Evolutionary conservation across 2,113 vertebrate species (phyloP).

Genomic region (Rhipidura dahli): DNA sequence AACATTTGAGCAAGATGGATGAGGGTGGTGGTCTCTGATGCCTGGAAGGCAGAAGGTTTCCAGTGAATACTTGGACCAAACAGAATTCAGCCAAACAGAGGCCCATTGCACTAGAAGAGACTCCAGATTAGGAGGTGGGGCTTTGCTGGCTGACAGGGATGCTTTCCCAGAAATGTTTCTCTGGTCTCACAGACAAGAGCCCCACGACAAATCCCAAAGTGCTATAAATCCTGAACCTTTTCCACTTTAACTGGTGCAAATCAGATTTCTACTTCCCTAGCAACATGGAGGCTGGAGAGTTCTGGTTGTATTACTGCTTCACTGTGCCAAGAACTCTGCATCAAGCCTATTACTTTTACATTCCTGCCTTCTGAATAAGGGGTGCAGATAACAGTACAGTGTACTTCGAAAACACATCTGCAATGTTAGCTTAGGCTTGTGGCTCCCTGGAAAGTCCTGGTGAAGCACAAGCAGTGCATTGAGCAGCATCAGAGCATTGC

Average conservation of each 20-base stretch:
- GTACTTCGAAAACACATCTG: neutral
- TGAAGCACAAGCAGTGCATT: neutral
- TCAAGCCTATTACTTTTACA: neutral
- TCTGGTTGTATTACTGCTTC: neutral
- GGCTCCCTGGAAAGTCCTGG: neutral
- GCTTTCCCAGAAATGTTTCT: neutral
- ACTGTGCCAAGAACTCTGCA: neutral
- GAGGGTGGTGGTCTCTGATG: neutral
- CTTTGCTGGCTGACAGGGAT: neutral
- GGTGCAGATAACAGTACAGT: neutral
- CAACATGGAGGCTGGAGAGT: neutral
- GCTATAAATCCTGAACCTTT: neutral
- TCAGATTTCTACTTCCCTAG: neutral
- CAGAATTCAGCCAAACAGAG: neutral
- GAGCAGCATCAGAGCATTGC: neutral
- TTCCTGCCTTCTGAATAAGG: neutral
- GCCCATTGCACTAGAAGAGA: neutral
- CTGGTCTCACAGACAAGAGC: neutral
- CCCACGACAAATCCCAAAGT: neutral
- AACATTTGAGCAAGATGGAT: neutral
- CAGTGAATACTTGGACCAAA: neutral
- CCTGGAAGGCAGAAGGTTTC: neutral
- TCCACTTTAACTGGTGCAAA: neutral
- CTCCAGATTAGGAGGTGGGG: neutral
- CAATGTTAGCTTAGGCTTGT: neutral